These are phyloP conservation scores for Periophthalmus modestus DNA, from an alignment of 2,113 vertebrate genomes.

Conservation along the genomic window DNA sequence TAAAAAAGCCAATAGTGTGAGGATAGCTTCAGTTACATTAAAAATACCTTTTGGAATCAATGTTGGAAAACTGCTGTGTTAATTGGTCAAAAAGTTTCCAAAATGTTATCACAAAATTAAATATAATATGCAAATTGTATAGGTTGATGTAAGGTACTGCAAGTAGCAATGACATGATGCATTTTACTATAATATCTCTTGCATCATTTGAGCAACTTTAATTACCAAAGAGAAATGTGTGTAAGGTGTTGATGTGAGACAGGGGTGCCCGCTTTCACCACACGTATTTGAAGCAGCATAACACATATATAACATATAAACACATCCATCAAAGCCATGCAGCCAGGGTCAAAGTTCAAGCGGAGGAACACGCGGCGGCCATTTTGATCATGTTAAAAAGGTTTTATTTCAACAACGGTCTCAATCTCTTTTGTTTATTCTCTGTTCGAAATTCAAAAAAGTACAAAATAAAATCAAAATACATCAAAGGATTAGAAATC, in stretches of 20 bases:
- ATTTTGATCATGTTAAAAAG: constrained; percentile 81
- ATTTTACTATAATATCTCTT: neutral
- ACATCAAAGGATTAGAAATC: constrained; percentile 92
- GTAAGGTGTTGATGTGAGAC: neutral
- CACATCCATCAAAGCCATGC: constrained; percentile 60
- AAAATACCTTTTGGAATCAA: no score
- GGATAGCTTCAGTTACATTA: no score
- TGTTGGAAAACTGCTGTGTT: no score
- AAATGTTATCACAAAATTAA: no score
- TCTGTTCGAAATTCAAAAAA: constrained; percentile 87
- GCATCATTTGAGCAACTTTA: neutral
- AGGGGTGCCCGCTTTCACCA: constrained; percentile 10
- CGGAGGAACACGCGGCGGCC: constrained; percentile 63
- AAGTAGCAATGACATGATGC: neutral
- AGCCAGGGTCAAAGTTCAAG: constrained; percentile 25
- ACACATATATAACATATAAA: no score
- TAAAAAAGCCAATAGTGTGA: no score
- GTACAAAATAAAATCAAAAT: constrained; percentile 86
- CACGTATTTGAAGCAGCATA: constrained; percentile 32
- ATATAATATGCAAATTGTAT: no score
- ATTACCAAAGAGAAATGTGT: neutral
- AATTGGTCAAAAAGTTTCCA: no score
- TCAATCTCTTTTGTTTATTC: constrained; percentile 73
- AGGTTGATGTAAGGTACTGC: no score
- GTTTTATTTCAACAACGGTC: constrained; percentile 91